Evolutionary conservation across 2,113 vertebrate genomes (phyloP).

Genomic region (Phyllopteryx taeniolatus): DNA sequence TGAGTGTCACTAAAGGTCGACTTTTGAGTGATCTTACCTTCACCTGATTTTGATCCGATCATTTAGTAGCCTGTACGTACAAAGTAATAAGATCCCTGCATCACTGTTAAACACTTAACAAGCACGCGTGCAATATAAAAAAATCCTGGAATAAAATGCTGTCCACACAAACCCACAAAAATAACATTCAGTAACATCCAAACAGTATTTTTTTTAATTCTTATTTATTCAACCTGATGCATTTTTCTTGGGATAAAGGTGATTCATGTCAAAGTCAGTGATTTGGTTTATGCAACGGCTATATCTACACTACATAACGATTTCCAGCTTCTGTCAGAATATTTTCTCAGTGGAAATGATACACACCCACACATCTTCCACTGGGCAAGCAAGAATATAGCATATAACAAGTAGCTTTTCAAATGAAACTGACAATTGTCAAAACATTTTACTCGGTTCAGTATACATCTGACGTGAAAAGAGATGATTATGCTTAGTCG

Average conservation of each 20-base stretch:
- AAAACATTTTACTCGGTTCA: not conserved
- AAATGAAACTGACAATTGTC: not conserved
- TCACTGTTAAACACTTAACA: constrained; percentile 32
- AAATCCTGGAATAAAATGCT: not conserved
- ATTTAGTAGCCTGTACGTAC: constrained; percentile 36
- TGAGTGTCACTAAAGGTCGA: constrained; percentile 21
- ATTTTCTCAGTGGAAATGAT: constrained; percentile 16
- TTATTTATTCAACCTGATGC: not conserved
- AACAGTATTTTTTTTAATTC: not conserved
- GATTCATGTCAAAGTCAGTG: constrained; percentile 6
- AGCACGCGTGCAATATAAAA: not conserved
- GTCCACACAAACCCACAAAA: constrained; percentile 4
- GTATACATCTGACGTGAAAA: not conserved
- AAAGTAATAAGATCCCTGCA: constrained; percentile 55
- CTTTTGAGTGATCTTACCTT: constrained; percentile 53
- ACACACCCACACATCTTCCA: not conserved
- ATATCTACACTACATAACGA: constrained; percentile 22
- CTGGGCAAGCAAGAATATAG: not conserved
- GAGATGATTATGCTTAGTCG: too few relatives aligned
- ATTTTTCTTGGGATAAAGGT: constrained; percentile 9
- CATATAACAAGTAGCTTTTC: not conserved
- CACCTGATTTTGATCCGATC: constrained; percentile 30
- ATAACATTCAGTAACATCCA: constrained; percentile 6
- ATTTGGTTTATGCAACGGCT: constrained; percentile 9
- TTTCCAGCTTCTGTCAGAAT: constrained; percentile 6